A percentile compares a stretch with the other conserved stretches of the same genome.
These are phyloP conservation scores for Andrena bicolor DNA, from an alignment of 2,888 invertebrate genomes.

Conservation along the genomic window DNA sequence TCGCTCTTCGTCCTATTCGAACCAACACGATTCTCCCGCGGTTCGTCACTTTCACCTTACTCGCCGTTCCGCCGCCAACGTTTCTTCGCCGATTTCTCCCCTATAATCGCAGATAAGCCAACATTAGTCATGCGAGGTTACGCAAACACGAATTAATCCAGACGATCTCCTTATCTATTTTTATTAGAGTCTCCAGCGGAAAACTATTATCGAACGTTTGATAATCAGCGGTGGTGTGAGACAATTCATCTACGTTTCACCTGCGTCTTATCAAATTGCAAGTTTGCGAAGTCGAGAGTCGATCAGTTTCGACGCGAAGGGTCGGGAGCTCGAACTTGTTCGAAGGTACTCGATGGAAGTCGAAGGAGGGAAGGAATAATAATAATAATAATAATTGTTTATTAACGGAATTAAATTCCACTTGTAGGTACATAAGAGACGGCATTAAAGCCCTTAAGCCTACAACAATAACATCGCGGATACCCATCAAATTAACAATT, in stretches of 20 bases:
- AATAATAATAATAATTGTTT: too few species aligned
- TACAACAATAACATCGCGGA: too few species aligned
- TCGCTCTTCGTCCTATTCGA: slow-evolving; percentile 21
- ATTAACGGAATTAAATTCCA: too few species aligned
- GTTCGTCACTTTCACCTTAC: slow-evolving; percentile 24
- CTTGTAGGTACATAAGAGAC: too few species aligned
- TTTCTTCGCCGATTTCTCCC: not conserved
- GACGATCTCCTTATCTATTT: not conserved
- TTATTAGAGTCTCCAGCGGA: not conserved
- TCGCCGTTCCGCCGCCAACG: not conserved
- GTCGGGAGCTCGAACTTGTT: not conserved
- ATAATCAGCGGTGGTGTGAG: too few species aligned
- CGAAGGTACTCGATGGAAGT: not conserved
- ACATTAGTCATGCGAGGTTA: not conserved
- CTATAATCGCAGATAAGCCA: not conserved
- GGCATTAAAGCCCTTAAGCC: too few species aligned
- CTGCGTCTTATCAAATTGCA: too few species aligned
- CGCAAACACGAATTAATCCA: not conserved
- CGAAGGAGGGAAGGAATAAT: not conserved
- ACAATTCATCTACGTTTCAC: too few species aligned
- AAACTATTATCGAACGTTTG: not conserved
- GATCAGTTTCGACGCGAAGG: not conserved
- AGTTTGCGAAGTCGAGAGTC: too few species aligned
- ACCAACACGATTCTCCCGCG: slow-evolving; percentile 22
- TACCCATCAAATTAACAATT: too few species aligned